These are phyloP conservation scores for Perizoma affinitatum DNA, from an alignment of 2,888 invertebrate species.

Conservation along the genomic window DNA sequence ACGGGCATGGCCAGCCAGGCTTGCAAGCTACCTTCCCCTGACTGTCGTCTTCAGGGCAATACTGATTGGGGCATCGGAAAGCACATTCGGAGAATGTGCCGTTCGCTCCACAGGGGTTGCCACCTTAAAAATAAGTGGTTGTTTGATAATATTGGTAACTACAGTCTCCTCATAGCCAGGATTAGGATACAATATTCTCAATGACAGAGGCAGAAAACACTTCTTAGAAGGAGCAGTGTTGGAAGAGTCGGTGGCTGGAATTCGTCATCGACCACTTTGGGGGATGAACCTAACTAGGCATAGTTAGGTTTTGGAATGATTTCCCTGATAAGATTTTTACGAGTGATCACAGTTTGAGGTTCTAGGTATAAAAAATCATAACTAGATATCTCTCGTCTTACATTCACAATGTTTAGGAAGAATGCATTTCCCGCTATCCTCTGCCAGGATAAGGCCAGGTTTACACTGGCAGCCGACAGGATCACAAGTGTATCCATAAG, in stretches of 20 bases:
- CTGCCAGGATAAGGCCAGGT: constrained; percentile 39
- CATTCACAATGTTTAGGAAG: constrained; percentile 44
- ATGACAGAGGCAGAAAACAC: too few species aligned
- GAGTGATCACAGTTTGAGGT: too few species aligned
- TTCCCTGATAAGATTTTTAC: too few species aligned
- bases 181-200: too few species aligned
- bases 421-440: constrained; percentile 43
- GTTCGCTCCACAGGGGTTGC: constrained; percentile 51
- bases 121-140: constrained; percentile 38
- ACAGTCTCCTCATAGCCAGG: too few species aligned
- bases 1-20: constrained; percentile 46
- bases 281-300: too few species aligned
- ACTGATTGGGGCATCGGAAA: constrained; percentile 47
- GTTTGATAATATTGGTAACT: too few species aligned
- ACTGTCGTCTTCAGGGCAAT: constrained; percentile 51
- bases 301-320: too few species aligned
- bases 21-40: constrained; percentile 42
- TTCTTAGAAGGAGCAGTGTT: too few species aligned
- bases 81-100: constrained; percentile 48
- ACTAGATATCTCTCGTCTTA: constrained; percentile 2
- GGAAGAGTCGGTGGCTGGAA: too few species aligned
- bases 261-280: too few species aligned
- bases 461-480: constrained; percentile 46
- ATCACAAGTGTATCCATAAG: constrained; percentile 34
- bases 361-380: too few species aligned